Evolutionary conservation across 2,797 vertebrate genomes (phyloP).

Genomic region (Clangula hyemalis): DNA sequence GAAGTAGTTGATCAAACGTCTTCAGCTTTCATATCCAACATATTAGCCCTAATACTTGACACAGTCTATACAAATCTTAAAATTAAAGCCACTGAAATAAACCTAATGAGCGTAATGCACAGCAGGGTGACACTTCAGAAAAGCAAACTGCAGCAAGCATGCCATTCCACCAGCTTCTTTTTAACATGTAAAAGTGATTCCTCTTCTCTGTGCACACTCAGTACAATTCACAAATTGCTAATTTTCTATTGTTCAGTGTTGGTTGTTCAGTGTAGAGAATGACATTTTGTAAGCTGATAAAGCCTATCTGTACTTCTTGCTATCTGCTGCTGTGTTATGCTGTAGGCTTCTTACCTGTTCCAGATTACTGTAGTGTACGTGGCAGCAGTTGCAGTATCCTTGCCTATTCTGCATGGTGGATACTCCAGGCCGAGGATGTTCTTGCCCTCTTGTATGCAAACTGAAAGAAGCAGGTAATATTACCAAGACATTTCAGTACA

Average conservation of each 20-base stretch:
- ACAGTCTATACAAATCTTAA: not conserved
- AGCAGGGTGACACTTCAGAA: not conserved
- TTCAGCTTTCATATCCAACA: not conserved
- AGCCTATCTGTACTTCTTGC: not conserved
- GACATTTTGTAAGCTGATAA: not conserved
- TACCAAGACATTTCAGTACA: not conserved
- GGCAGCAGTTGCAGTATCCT: conserved; percentile 93
- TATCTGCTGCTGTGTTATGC: not conserved
- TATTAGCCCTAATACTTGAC: not conserved
- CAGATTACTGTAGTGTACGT: conserved; percentile 86
- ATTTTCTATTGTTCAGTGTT: not conserved
- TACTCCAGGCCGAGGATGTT: conserved; percentile 67
- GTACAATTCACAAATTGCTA: not conserved
- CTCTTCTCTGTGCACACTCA: not conserved
- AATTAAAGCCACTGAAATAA: not conserved
- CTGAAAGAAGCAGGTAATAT: conserved; percentile 64
- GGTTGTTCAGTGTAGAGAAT: not conserved
- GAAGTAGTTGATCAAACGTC: not conserved
- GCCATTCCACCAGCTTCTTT: not conserved
- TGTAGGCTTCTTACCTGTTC: conserved; percentile 84
- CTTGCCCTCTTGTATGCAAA: conserved; percentile 69
- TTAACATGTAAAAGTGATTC: not conserved
- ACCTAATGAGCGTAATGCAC: not conserved
- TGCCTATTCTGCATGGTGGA: conserved; percentile 80
- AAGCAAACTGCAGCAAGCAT: not conserved